phyloP scores from a whole-genome alignment of 2,888 invertebrate genomes.

The Drosophila greeni region DNA sequence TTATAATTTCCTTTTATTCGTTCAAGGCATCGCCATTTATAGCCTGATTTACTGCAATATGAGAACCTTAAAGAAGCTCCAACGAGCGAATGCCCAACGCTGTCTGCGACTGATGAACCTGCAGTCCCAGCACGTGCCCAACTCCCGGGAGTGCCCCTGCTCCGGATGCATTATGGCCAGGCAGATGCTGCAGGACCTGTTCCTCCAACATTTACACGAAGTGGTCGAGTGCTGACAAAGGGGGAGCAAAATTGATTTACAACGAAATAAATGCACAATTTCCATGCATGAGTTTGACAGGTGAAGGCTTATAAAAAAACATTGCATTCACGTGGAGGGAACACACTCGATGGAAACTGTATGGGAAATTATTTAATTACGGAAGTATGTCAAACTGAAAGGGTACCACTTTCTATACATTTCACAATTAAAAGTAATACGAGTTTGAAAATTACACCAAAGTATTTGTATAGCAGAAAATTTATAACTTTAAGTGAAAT shows the following conservation, averaged over 20 bases:
- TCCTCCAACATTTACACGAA: constrained; percentile 42
- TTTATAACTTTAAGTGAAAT: background rate
- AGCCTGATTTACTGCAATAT: constrained; percentile 36
- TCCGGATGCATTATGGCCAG: constrained; percentile 49
- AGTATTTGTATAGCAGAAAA: background rate
- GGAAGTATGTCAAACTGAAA: background rate
- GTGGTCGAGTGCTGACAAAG: constrained; percentile 32
- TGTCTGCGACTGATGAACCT: constrained; percentile 8
- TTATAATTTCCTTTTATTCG: background rate
- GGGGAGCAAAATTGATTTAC: constrained; percentile 3
- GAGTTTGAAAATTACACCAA: no score
- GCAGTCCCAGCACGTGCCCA: constrained; percentile 43
- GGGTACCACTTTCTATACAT: background rate
- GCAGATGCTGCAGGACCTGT: constrained; percentile 50
- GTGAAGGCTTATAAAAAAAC: background rate
- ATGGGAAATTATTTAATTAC: background rate
- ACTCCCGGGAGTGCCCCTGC: constrained; percentile 49
- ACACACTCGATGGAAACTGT: constrained; percentile 1
- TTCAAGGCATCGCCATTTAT: constrained; percentile 51
- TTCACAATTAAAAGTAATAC: background rate
- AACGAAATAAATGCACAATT: constrained; percentile 10
- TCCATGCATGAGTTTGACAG: constrained; percentile 10
- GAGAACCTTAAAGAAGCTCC: constrained; percentile 12
- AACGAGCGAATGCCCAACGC: constrained; percentile 6
- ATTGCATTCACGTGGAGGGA: background rate